Conservation (phyloP, 2,797 vertebrate species). For the Momotus momota region DNA sequence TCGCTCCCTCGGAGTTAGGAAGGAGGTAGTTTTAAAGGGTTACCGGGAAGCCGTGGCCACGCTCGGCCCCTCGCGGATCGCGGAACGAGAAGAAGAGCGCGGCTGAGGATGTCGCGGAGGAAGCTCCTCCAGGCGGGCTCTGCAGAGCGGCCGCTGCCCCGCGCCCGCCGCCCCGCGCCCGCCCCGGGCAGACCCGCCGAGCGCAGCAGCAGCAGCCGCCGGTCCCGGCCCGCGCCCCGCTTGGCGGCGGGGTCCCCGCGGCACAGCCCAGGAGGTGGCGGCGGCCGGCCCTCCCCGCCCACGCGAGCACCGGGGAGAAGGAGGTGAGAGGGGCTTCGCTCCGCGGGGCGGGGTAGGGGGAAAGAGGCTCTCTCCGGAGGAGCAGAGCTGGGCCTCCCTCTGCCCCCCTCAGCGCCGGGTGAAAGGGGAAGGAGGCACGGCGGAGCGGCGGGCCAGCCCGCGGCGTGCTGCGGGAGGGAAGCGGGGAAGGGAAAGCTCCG, state of each 20-base stretch:
- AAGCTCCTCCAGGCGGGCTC: background rate
- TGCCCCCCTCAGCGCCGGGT: background rate
- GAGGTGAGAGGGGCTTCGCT: background rate
- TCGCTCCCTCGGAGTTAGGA: background rate
- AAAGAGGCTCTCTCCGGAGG: background rate
- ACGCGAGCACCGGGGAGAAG: background rate
- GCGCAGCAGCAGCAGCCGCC: background rate
- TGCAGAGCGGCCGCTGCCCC: background rate
- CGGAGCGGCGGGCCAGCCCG: background rate
- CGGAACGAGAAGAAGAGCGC: background rate
- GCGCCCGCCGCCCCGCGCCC: background rate
- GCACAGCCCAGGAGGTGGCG: background rate
- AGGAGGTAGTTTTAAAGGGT: background rate
- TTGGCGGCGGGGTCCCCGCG: background rate
- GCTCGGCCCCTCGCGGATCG: background rate
- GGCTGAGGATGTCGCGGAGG: background rate
- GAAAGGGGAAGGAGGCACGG: background rate
- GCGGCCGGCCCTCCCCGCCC: background rate
- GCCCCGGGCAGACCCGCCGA: background rate
- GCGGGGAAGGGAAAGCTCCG: background rate
- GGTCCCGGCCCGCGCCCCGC: background rate
- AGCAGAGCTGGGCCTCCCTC: background rate
- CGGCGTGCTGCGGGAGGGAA: background rate
- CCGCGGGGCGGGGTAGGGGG: too few species aligned
- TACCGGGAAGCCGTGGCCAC: accelerated